Conservation (phyloP, 2,797 vertebrate species). For the Tangara arthus region DNA sequence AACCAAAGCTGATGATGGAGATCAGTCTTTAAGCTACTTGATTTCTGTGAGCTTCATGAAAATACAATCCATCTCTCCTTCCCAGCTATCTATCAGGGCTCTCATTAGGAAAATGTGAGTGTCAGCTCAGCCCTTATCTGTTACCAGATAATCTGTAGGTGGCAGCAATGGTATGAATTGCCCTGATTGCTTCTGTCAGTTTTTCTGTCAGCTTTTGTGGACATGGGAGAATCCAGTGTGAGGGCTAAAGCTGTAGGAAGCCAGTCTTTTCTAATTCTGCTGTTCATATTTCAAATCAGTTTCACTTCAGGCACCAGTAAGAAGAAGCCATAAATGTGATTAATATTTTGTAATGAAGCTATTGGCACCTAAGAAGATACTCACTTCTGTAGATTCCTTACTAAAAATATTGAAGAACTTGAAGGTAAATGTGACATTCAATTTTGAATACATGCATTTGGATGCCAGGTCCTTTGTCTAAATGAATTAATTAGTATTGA, state of each 20-base stretch:
- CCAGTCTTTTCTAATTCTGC: not conserved
- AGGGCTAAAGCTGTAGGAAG: not conserved
- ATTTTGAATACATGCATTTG: slow-evolving; percentile 5
- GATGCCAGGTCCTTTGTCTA: slow-evolving; percentile 17
- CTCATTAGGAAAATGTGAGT: not conserved
- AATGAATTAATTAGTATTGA: slow-evolving; percentile 44
- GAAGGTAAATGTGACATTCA: slow-evolving; percentile 4
- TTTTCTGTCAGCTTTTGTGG: not conserved
- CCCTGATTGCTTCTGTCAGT: not conserved
- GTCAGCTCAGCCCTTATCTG: not conserved
- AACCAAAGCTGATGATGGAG: not conserved
- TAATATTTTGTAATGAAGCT: slow-evolving; percentile 57
- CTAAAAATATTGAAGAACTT: slow-evolving; percentile 47
- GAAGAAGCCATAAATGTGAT: slow-evolving; percentile 27
- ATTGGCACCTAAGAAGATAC: slow-evolving; percentile 48
- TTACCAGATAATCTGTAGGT: slow-evolving; percentile 22
- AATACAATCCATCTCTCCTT: not conserved
- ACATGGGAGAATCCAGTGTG: not conserved
- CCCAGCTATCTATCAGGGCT: not conserved
- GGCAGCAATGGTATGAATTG: slow-evolving; percentile 28
- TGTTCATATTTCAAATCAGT: not conserved
- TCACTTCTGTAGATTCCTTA: slow-evolving; percentile 12
- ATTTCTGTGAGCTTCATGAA: not conserved
- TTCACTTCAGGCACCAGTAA: not conserved
- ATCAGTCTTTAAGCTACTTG: not conserved